Conservation (phyloP, 2,888 invertebrate genomes). For the Xestia sexstrigata region DNA sequence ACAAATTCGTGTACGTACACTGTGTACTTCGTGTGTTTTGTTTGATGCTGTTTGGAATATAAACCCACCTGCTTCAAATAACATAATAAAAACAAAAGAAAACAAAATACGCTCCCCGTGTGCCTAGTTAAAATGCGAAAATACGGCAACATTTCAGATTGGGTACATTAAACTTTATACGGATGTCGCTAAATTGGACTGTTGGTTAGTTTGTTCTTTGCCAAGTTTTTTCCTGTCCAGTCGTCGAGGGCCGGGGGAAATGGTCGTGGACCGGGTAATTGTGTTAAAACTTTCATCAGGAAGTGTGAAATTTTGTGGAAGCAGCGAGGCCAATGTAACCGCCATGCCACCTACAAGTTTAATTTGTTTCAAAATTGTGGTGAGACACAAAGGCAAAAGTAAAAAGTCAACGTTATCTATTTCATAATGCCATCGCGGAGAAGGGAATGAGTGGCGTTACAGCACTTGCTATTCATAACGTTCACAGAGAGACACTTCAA, state of each 20-base stretch:
- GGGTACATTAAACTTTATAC: constrained; percentile 89
- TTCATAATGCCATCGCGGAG: constrained; percentile 58
- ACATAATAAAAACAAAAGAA: constrained; percentile 50
- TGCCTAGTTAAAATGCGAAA: constrained; percentile 83
- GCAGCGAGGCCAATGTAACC: constrained; percentile 79
- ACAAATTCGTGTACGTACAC: constrained; percentile 8
- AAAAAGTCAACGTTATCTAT: constrained; percentile 70
- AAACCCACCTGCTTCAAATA: constrained; percentile 48
- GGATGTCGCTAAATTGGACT: constrained; percentile 88
- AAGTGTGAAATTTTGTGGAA: constrained; percentile 88
- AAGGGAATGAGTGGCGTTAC: constrained; percentile 28
- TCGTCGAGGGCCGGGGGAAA: constrained; percentile 83
- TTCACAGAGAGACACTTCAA: constrained; percentile 66
- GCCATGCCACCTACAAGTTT: constrained; percentile 81
- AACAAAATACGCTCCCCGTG: constrained; percentile 65
- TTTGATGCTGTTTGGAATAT: constrained; percentile 33
- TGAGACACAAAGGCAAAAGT: constrained; percentile 60
- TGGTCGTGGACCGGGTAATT: constrained; percentile 87
- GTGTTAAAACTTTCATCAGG: constrained; percentile 90
- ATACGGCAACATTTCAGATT: constrained; percentile 86
- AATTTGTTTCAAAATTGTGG: constrained; percentile 84
- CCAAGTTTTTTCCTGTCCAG: constrained; percentile 89
- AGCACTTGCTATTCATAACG: constrained; percentile 63
- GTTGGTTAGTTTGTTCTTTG: constrained; percentile 89
- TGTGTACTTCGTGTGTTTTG: constrained; percentile 1